A percentile compares a stretch with the other conserved stretches of the same genome.
phyloP scores from a whole-genome alignment of 2,113 vertebrate species.

The Eclectus roratus region DNA sequence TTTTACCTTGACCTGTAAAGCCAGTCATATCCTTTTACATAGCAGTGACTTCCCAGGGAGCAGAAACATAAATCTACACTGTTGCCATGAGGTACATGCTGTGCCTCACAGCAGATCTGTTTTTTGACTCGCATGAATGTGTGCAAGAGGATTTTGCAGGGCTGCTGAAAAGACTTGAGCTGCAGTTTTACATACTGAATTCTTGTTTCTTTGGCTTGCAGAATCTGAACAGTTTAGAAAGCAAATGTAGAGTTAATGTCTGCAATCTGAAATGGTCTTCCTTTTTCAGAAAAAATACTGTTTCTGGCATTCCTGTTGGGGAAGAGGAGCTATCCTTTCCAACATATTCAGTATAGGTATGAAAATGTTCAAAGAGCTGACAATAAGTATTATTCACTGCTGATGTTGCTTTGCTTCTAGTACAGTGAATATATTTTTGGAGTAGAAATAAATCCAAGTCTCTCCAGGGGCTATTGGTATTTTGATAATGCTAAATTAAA shows the following conservation, averaged over 20 bases:
- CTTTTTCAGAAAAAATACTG: neutral
- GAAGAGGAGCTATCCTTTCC: neutral
- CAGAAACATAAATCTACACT: neutral
- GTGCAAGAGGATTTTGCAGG: neutral
- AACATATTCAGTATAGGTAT: neutral
- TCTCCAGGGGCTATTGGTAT: neutral
- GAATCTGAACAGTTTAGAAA: neutral
- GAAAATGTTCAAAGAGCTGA: conserved; percentile 13
- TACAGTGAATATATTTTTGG: neutral
- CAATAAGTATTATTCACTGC: conserved; percentile 15
- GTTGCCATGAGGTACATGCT: neutral
- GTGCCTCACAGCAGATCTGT: neutral
- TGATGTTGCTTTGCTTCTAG: conserved; percentile 27
- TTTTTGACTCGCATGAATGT: neutral
- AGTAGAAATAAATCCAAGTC: conserved; percentile 12
- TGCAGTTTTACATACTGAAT: neutral
- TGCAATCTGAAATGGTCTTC: neutral
- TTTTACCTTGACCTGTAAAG: conserved; percentile 14
- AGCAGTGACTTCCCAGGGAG: neutral
- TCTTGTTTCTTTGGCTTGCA: neutral
- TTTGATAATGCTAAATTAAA: conserved; percentile 23
- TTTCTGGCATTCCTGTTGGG: neutral
- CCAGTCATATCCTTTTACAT: neutral
- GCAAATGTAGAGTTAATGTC: neutral
- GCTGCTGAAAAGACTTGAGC: conserved; percentile 3